These are phyloP conservation scores for Xenopus borealis DNA, from an alignment of 2,113 vertebrate species.

Conservation along the genomic window DNA sequence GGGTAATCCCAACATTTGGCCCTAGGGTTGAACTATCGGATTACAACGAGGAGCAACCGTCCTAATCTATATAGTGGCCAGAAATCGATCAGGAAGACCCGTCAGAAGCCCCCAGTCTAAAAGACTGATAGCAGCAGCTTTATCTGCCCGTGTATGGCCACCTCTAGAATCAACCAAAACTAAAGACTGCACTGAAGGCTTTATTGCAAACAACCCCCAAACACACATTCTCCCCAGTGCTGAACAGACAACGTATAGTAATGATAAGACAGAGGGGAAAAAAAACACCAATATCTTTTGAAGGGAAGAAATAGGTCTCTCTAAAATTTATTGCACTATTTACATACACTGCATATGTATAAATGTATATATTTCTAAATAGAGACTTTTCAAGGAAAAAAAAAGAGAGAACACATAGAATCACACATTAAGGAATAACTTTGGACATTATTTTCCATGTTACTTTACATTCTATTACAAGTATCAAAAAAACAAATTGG, in stretches of 20 bases:
- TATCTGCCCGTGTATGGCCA: too few relatives aligned
- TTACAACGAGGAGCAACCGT: too few relatives aligned
- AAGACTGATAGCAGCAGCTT: too few relatives aligned
- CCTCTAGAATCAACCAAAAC: too few relatives aligned
- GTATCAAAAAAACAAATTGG: slow-evolving; percentile 25
- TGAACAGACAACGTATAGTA: neutral
- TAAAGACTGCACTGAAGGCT: too few relatives aligned
- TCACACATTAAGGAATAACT: slow-evolving; percentile 24
- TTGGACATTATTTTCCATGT: slow-evolving; percentile 27
- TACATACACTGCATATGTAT: slow-evolving; percentile 40
- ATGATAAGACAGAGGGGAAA: neutral
- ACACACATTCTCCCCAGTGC: too few relatives aligned
- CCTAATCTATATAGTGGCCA: too few relatives aligned
- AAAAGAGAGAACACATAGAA: slow-evolving; percentile 30
- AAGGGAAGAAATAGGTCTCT: slow-evolving; percentile 25
- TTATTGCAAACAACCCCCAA: too few relatives aligned
- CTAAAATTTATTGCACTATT: slow-evolving; percentile 44
- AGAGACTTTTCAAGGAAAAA: slow-evolving; percentile 15
- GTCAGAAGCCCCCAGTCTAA: too few relatives aligned
- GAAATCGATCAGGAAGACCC: too few relatives aligned
- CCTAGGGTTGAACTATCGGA: too few relatives aligned
- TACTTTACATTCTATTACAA: slow-evolving; percentile 37
- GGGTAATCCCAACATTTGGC: too few relatives aligned
- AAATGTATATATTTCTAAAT: slow-evolving; percentile 31
- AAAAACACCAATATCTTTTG: neutral